Evolutionary conservation across 2,888 invertebrate genomes (phyloP).

Genomic region (Leucoma salicis): DNA sequence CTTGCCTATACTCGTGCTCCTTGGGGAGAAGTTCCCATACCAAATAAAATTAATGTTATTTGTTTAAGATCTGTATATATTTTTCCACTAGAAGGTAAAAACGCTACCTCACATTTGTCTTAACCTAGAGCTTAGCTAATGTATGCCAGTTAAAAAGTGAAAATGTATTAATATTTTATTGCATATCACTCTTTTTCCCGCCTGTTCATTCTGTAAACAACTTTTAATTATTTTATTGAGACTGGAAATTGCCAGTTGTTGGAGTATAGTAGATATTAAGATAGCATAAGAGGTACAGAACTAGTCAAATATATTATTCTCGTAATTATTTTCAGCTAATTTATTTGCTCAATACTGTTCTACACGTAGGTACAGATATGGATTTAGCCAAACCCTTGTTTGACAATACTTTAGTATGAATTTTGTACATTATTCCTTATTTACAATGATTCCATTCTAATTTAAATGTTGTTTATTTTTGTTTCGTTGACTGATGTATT

Average conservation of each 20-base stretch:
- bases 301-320: conserved; percentile 74
- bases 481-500: conserved; percentile 30
- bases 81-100: conserved; percentile 78
- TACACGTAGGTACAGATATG: conserved; percentile 35
- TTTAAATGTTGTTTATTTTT: conserved; percentile 15
- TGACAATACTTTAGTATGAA: conserved; percentile 1
- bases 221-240: conserved; percentile 52
- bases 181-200: conserved; percentile 27
- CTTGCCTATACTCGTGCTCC: conserved; percentile 35
- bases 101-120: conserved; percentile 79
- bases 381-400: conserved; percentile 20
- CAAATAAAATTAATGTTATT: conserved; percentile 63
- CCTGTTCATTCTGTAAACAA: conserved; percentile 29
- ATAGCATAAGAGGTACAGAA: conserved; percentile 65
- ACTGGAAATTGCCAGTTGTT: conserved; percentile 76
- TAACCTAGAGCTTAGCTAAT: conserved; percentile 77
- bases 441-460: conserved; percentile 16
- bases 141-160: conserved; percentile 32
- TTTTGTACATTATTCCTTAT: neutral
- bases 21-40: conserved; percentile 49
- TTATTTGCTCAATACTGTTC: conserved; percentile 56
- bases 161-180: conserved; percentile 27
- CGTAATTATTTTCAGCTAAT: conserved; percentile 58
- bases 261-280: conserved; percentile 57
- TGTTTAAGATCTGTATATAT: conserved; percentile 74